Base-by-base conservation (phyloP, 2,113 vertebrate species). In the Strix uralensis region DNA sequence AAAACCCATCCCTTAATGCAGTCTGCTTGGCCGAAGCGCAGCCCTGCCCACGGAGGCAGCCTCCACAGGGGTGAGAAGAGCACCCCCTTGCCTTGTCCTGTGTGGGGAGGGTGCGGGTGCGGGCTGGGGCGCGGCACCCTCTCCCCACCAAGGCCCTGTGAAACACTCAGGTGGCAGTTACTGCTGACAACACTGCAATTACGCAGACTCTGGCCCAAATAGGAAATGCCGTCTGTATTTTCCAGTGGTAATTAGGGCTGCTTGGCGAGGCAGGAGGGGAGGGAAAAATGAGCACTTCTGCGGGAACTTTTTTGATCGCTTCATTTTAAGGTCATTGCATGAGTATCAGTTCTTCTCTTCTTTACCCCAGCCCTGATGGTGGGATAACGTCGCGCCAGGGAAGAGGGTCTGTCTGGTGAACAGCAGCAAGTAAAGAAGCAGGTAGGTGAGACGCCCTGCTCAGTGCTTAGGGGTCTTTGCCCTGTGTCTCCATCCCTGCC, bases 351-450 rank as follows among this genome's bases (percentile, higher is more conserved):
- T 93, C 57, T 69, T 79, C 42, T 54, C 42, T 27, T 67, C 42
- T 27, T 36, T 34, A 44, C 14, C 34, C 21, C 20, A 9, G 22
- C 3, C n/a, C 29, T 13, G 2, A 21, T 1, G 1, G 16, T 9
- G 2, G 0, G 0, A 27, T 18, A 17, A 42, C 3, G 10, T 23
- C 7, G 0, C 2, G 4, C 9, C 46, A 32, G 26, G 51, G 80
- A 78, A 49, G 19, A 63, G 26, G 18, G 13, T 26, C 34, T 44
- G 23, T 44, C 71, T 67, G 57, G 25, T 22, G 66, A 51, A 22
- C 9, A 29, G 81, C 29, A 87, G 58, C n/a, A 59, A 29, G 23
- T 11, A 46, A 40, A 89, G 77, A 47, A 71, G 71, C 55, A 54
- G 52, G 34, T n/a, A 51, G 5, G 57, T 0, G 11, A 73, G 27